Conservation (phyloP, 1,140 invertebrate species). For the Euglossa dilemma region DNA sequence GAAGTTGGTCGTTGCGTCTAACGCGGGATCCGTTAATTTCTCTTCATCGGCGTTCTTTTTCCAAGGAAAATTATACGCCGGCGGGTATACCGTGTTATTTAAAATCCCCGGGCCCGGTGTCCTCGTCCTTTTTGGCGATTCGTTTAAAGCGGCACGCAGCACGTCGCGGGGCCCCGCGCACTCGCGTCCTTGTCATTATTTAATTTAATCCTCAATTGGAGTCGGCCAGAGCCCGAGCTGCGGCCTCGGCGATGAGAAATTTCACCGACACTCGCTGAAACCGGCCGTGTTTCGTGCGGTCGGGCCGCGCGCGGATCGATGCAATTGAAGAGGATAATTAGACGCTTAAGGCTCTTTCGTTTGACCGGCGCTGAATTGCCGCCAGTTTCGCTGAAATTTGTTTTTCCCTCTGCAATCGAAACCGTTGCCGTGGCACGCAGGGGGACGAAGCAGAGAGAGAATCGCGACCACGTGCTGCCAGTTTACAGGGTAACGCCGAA, state of each 20-base stretch:
- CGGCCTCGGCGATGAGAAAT: constrained; percentile 19
- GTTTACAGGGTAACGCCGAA: too few species aligned
- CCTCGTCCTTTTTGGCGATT: not conserved
- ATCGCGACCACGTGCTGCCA: not conserved
- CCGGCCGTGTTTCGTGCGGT: not conserved
- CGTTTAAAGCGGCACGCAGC: not conserved
- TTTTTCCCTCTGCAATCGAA: not conserved
- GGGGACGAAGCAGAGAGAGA: not conserved
- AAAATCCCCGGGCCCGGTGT: not conserved
- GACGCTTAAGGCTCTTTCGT: constrained; percentile 16
- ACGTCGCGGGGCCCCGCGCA: not conserved
- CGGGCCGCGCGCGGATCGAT: not conserved
- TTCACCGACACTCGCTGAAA: constrained; percentile 14
- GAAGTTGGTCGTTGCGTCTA: not conserved
- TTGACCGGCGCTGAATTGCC: not conserved
- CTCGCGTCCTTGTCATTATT: constrained; percentile 32
- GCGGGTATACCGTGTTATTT: not conserved
- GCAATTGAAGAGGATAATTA: constrained; percentile 50
- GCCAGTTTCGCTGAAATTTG: not conserved
- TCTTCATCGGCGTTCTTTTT: not conserved
- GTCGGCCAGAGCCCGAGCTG: not conserved
- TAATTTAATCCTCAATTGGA: constrained; percentile 34
- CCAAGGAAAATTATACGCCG: not conserved
- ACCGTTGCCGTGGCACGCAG: not conserved
- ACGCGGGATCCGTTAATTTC: not conserved